A percentile compares a stretch with the other conserved stretches of the same genome.
Evolutionary conservation across 2,113 vertebrate genomes (phyloP).

Genomic region (Phalacrocorax brasilianus): DNA sequence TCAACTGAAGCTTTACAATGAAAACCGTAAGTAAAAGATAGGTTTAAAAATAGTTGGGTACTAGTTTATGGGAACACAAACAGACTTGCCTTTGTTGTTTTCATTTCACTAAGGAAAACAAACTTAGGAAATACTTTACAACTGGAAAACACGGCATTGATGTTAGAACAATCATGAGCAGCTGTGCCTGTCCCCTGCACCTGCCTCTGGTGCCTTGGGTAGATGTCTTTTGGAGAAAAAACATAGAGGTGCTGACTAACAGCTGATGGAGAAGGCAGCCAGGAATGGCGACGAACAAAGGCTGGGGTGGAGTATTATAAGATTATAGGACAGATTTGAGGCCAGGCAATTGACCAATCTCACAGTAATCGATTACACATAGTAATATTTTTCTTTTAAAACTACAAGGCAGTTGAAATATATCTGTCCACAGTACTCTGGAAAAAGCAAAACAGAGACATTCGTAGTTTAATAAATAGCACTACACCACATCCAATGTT

Average conservation of each 20-base stretch:
- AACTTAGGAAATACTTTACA: constrained; percentile 1
- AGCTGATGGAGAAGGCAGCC: neutral
- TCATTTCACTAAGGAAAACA: neutral
- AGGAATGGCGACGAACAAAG: neutral
- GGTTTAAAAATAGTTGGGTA: neutral
- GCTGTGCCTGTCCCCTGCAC: neutral
- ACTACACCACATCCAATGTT: neutral
- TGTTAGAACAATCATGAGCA: neutral
- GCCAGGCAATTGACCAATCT: neutral
- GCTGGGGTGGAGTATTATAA: neutral
- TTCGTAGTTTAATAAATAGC: neutral
- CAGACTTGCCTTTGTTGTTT: neutral
- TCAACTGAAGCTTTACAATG: neutral
- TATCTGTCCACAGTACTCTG: neutral
- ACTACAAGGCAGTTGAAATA: neutral
- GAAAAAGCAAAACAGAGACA: neutral
- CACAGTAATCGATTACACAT: neutral
- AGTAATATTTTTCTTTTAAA: neutral
- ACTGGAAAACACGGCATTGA: neutral
- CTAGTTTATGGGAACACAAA: neutral
- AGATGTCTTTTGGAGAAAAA: neutral
- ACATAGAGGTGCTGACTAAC: neutral
- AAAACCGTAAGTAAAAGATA: neutral
- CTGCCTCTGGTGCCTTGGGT: neutral
- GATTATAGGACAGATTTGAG: neutral